Base-by-base conservation (phyloP, 2,113 vertebrate genomes). In the Trichechus manatus region DNA sequence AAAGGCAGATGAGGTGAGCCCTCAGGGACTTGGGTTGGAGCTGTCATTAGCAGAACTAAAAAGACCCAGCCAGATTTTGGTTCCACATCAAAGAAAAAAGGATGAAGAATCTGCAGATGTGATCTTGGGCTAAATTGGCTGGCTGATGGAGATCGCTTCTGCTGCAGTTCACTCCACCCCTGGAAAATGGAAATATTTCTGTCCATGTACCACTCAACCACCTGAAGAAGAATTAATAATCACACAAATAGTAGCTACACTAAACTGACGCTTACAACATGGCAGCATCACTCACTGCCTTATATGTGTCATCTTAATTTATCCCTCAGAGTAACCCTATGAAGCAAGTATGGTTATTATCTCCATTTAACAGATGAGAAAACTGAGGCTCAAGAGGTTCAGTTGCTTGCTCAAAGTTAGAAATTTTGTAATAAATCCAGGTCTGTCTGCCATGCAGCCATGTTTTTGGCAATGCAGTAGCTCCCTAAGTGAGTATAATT, bases 41-140 rank as follows among this genome's bases (percentile, higher is more conserved):
- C 59, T 94, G 78, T 90, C 80, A 90, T 68, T 90, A 78, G 64
- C 23, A 87, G 50, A 36, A 84, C 11, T 44, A 64, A 75, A 70
- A 87, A 68, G 42, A n/a, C 64, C 9, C 80, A 81, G 25, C 3
- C n/a, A 78, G 50, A 20, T 77, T 79, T 94, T 95, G 84, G 75
- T 75, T 95, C 64, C 20, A 1, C 0, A 31, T 83, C 92, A 97
- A 96, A 94, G 39, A 17, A 75, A 66, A 78, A 90, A 82, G 11
- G 75, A 86, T 70, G 63, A 70, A 83, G 36, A 91, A 78, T 2
- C 13, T 47, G 74, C 70, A 83, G 95, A 89, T 0, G 0, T 25
- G 50, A 39, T 63, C 47, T 72, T 79, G 33, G 36, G 10, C 70
- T 87, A 66, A 68, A 47, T 29, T 64, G 80, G 9, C 36, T 61